These are phyloP conservation scores for Zonotrichia leucophrys DNA, from an alignment of 2,113 vertebrate genomes.

Conservation along the genomic window DNA sequence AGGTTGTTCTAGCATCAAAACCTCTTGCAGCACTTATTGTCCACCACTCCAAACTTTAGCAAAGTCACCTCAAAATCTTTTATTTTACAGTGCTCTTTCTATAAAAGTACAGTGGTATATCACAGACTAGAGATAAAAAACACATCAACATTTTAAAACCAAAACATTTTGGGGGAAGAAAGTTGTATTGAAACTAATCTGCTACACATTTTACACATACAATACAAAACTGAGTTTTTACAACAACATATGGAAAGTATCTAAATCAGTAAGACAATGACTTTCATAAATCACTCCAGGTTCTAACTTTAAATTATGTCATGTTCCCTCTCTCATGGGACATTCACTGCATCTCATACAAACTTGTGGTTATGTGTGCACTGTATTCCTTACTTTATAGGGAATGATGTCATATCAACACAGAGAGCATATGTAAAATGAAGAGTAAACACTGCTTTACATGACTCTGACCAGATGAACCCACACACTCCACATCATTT, in stretches of 20 bases:
- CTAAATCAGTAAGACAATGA: constrained; percentile 78
- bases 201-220: constrained; percentile 75
- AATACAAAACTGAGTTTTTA: constrained; percentile 70
- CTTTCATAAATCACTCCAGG: constrained; percentile 82
- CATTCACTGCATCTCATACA: constrained; percentile 68
- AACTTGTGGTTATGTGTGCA: constrained; percentile 61
- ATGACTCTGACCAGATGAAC: constrained; percentile 45
- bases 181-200: constrained; percentile 74
- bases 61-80: constrained; percentile 49
- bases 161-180: constrained; percentile 66
- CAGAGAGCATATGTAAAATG: not conserved
- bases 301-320: constrained; percentile 76
- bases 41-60: not conserved
- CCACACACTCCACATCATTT: not conserved
- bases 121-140: constrained; percentile 62
- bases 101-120: constrained; percentile 21
- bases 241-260: constrained; percentile 81
- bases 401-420: constrained; percentile 74
- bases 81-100: constrained; percentile 19
- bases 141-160: constrained; percentile 60
- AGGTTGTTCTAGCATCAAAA: constrained; percentile 35
- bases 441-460: constrained; percentile 37
- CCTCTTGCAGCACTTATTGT: constrained; percentile 6
- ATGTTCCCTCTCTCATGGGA: constrained; percentile 75
- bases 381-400: constrained; percentile 69